Evolutionary conservation across 2,888 invertebrate species (phyloP), one percentile per base, ranked within the genome.

Genomic region (Lepidochrysops patricia): DNA sequence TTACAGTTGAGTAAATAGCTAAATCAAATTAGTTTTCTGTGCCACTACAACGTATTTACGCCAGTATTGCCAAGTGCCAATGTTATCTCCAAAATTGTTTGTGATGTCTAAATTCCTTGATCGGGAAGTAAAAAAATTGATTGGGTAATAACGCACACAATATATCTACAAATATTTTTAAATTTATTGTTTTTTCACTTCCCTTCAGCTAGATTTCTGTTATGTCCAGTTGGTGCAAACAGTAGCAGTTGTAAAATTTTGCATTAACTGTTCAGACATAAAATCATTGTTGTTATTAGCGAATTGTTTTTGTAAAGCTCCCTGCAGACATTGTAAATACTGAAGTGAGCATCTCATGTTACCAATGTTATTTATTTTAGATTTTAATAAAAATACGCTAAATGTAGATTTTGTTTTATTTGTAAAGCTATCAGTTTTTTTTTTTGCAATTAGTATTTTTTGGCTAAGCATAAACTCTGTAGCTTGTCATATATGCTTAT

Each of bases 301-400:
- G 2, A n/a, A 12, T 34, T 52, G 26, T 52, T 58, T 19, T 61
- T 50, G 23, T 29, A 57, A 32, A 43, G 35, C 57, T 19, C 15
- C 34, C 27, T 58, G 37, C 13, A 25, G 7, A 26, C 37, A 37
- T 49, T 54, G 27, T 60, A 54, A n/a, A 60, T 60, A 60, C n/a
- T 52, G 49, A 19, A 37, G 35, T 6, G 9, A 32, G 57, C 37
- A 23, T 49, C 49, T 62, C 23, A 57, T 37, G 60, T 63, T 63
- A 63, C 57, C 29, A 58, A 64, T 63, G 58, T 62, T 66, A 68
- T 68, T 68, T 68, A 67, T 67, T 68, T 66, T 67, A 67, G 64
- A 64, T 63, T 63, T 32, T 64, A 67, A 63, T 63, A 61, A 61
- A 43, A 64, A 62, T 65, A 67, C 57, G 57, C 57, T 52, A 29